Conservation (phyloP, 2,888 invertebrate genomes). For the Drosophila meridiana region DNA sequence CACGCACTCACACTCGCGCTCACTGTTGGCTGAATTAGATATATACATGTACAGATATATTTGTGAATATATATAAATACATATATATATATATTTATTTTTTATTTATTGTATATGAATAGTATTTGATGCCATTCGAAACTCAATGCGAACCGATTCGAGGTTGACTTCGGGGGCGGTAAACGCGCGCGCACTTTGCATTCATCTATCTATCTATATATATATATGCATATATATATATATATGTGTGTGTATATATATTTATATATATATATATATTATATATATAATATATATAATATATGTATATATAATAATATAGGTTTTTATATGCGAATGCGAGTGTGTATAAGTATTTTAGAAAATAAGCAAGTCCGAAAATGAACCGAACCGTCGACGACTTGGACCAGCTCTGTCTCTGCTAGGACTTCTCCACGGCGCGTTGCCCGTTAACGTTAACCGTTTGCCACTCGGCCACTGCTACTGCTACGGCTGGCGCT, state of each 20-base stretch:
- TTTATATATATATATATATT: slow-evolving; percentile 47
- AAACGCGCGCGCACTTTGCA: slow-evolving; percentile 74
- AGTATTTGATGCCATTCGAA: slow-evolving; percentile 71
- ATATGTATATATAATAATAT: slow-evolving; percentile 74
- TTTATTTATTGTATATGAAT: slow-evolving; percentile 76
- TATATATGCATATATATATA: slow-evolving; percentile 37
- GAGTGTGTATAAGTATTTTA: slow-evolving; percentile 68
- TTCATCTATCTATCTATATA: slow-evolving; percentile 42
- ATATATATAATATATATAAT: slow-evolving; percentile 53
- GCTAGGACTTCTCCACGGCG: slow-evolving; percentile 58
- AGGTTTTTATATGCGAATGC: slow-evolving; percentile 54
- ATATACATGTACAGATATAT: slow-evolving; percentile 36
- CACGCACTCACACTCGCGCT: slow-evolving; percentile 39
- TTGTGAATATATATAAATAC: slow-evolving; percentile 49
- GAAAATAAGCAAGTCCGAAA: slow-evolving; percentile 81
- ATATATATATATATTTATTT: slow-evolving; percentile 53
- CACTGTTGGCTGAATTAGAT: slow-evolving; percentile 16
- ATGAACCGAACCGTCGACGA: slow-evolving; percentile 80
- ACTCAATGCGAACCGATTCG: slow-evolving; percentile 32
- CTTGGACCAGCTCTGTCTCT: slow-evolving; percentile 77
- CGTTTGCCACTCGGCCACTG: slow-evolving; percentile 53
- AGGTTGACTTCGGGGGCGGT: slow-evolving; percentile 60
- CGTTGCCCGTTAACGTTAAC: slow-evolving; percentile 49
- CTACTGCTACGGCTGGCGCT: slow-evolving; percentile 41
- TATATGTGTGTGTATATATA: slow-evolving; percentile 44